Evolutionary conservation across 1,140 invertebrate genomes (phyloP).

Genomic region (Contarinia nasturtii): DNA sequence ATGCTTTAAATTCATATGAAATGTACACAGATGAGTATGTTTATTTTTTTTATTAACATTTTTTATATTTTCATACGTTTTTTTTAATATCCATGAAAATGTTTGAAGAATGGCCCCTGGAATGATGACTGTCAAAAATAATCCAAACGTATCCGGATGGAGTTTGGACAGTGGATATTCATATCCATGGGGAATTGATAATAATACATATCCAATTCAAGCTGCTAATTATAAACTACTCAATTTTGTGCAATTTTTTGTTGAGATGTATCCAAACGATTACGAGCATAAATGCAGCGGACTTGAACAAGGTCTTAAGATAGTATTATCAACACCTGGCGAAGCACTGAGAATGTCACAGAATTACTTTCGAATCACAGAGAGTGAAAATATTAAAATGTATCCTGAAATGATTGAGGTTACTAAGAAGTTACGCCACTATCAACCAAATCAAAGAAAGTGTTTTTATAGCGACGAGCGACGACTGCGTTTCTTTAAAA

Average conservation of each 20-base stretch:
- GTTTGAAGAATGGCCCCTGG: neutral
- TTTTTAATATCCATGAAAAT: too few relatives aligned
- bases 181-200: neutral
- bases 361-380: neutral
- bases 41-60: neutral
- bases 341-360: neutral
- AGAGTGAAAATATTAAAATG: constrained; percentile 28
- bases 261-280: neutral
- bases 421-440: constrained; percentile 25
- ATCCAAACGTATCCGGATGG: neutral
- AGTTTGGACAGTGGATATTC: neutral
- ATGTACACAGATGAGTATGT: neutral
- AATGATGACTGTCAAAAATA: neutral
- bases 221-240: neutral
- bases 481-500: constrained; percentile 12
- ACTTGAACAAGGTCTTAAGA: neutral
- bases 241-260: neutral
- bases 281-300: neutral
- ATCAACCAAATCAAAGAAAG: constrained; percentile 21
- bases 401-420: constrained; percentile 42
- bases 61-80: too few relatives aligned
- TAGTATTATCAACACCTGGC: neutral
- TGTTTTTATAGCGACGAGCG: neutral
- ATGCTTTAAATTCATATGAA: neutral
- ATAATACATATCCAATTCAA: neutral